Base-by-base conservation (phyloP, 2,797 vertebrate species). In the Acridotheres tristis region DNA sequence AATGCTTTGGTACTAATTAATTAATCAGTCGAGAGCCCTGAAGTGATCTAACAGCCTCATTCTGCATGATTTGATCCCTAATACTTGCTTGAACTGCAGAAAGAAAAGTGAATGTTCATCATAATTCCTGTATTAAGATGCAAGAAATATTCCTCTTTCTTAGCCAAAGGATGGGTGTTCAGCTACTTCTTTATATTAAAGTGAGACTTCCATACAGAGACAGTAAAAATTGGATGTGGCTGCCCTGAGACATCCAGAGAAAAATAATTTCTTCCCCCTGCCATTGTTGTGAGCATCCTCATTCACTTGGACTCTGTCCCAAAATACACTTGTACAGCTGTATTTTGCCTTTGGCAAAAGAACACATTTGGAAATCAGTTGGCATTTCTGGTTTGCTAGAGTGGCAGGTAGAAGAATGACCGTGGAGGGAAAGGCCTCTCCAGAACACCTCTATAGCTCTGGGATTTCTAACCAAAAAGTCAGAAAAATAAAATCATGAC, bases 181-280 rank as follows among this genome's bases (percentile, higher is more conserved):
- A 59, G 40, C 71, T 85, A 42, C 62, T 95, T 86, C 69, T 65
- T 85, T 43, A 32, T 77, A 78, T 94, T 95, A 96, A 96, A 95
- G 96, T 54, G 96, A 87, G 93, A 90, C 83, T 96, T 97, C 96
- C 96, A 96, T 96, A 93, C 96, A 95, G 95, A 92, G 88, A 77
- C 27, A 11, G 47, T 67, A 73, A 67, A 90, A 86, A 77, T 43
- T 14, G 50, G 57, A 53, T 76, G 20, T n/a, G 13, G 32, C 74
- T 74, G 36, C 34, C 58, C 67, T n/a, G 21, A 79, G 23, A 42
- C 13, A 68, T 66, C 9, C 32, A 62, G 32, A 92, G 47, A 72
- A 92, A 34, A 50, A 47, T 16, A 21, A 11, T 55, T 80, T 58
- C 25, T 51, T 59, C 58, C 36, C 32, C 12, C 26, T 25, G 6